Percentiles rank a stretch among this genome's conserved stretches.
Evolutionary conservation across 2,888 invertebrate species (phyloP).

Genomic region (Fragum sueziense): DNA sequence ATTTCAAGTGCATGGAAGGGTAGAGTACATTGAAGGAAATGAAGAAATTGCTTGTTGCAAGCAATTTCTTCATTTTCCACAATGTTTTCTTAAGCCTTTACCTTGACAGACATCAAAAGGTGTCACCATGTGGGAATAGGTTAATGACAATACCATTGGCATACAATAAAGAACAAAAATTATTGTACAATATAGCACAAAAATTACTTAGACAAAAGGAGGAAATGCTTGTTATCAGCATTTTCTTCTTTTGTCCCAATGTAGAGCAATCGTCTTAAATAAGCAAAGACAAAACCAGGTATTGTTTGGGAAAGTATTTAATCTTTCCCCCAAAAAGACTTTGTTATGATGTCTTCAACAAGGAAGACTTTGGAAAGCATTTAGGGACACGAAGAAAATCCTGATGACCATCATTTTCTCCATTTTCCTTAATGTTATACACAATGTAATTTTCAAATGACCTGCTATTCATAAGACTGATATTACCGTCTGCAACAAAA

Average conservation of each 20-base stretch:
- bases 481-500: neutral
- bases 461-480: too few species aligned
- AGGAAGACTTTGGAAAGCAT: neutral
- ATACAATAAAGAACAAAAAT: neutral
- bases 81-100: too few species aligned
- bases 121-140: too few species aligned
- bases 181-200: neutral
- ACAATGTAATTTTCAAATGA: too few species aligned
- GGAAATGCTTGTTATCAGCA: too few species aligned
- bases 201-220: too few species aligned
- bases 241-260: neutral
- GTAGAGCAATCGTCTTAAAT: neutral
- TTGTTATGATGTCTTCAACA: neutral
- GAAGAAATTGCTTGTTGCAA: too few species aligned
- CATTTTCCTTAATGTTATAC: neutral
- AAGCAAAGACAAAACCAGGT: neutral
- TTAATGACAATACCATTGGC: neutral
- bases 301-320: neutral
- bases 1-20: too few species aligned
- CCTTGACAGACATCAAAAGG: too few species aligned
- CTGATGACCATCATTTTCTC: neutral
- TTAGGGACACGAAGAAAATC: neutral
- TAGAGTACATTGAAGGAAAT: too few species aligned
- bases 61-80: too few species aligned
- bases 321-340: neutral